Evolutionary conservation across 2,888 invertebrate species (phyloP), one percentile per base, ranked within the genome.

Genomic region (Acanthococcus lagerstroemiae): DNA sequence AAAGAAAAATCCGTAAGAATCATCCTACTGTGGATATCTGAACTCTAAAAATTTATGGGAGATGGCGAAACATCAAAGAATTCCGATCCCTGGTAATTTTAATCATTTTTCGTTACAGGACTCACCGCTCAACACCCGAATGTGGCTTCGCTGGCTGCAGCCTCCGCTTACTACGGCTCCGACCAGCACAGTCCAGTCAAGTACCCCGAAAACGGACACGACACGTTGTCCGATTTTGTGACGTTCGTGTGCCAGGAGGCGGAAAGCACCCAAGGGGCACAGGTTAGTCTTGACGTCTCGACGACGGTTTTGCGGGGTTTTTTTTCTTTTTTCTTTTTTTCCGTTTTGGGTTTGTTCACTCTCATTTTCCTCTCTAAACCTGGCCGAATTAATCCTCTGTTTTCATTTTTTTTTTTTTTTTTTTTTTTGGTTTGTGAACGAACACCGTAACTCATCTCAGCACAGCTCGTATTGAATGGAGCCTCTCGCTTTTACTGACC

Each of bases 201-300:
- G 76, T 89, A 91, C 76, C 84, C 87, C 58, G 90, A 91, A 75
- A 90, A 88, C 72, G 86, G 90, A 1, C 90, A 90, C 75, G 95
- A 95, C 77, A 91, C 91, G 0, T 84, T 95, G 70, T 90, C 93
- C 2, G 95, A 96, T 78, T 95, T 95, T 77, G 95, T 95, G 70
- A 94, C 95, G 52, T 91, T 95, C 74, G 95, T 95, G 61, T 95
- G 95, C 75, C 95, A 95, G 78, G 95, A 95, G 77, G 88, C 90
- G 27, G 86, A 90, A 72, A 85, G 85, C 69, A 85, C 85, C 68
- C 82, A 83, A 73, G 83, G 84, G 74, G 79, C 86, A 74, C 87
- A 87, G 83, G 87, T 87, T 27, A 54, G 63, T 63, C 17, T 55
- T 54, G 9, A 17, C 26, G 22, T 52, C 6, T 5, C n/a, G n/a